Evolutionary conservation across 2,797 vertebrate genomes (phyloP).

Genomic region (Tapera naevia): DNA sequence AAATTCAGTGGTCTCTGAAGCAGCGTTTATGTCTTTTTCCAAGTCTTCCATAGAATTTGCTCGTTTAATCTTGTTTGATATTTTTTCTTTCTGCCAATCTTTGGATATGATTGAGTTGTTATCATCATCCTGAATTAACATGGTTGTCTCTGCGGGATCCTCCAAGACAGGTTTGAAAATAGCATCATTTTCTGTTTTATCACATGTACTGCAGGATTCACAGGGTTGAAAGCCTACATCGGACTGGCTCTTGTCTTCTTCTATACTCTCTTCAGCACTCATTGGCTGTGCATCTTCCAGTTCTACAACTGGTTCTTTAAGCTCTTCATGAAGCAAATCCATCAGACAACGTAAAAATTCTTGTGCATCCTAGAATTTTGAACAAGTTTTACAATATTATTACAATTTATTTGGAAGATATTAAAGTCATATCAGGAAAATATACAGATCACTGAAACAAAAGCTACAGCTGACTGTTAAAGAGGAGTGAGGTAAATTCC

Average conservation of each 20-base stretch:
- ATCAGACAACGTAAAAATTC: slow-evolving; percentile 98
- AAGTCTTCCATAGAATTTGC: slow-evolving; percentile 81
- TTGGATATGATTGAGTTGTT: slow-evolving; percentile 79
- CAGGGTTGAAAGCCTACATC: slow-evolving; percentile 93
- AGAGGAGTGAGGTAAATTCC: background rate
- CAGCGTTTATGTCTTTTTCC: slow-evolving; percentile 88
- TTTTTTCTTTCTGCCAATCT: slow-evolving; percentile 93
- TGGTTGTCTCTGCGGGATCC: slow-evolving; percentile 88
- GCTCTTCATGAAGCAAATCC: slow-evolving; percentile 97
- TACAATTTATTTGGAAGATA: background rate
- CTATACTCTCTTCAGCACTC: slow-evolving; percentile 79
- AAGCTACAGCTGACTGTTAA: background rate
- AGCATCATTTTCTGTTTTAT: slow-evolving; percentile 85
- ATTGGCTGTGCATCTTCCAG: slow-evolving; percentile 80
- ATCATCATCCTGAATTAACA: slow-evolving; percentile 91
- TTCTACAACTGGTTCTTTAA: slow-evolving; percentile 89
- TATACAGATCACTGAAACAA: background rate
- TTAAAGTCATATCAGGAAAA: background rate
- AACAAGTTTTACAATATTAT: background rate
- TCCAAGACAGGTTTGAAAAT: slow-evolving; percentile 71
- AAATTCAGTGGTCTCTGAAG: slow-evolving; percentile 79
- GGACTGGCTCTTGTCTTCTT: slow-evolving; percentile 88
- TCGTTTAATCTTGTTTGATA: slow-evolving; percentile 84
- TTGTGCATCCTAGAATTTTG: slow-evolving; percentile 90
- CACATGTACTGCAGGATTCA: slow-evolving; percentile 90